A percentile compares a stretch with the other conserved stretches of the same genome.
These are phyloP conservation scores for Hydroisotoma schaefferi DNA, from an alignment of 2,888 invertebrate genomes.

Conservation along the genomic window DNA sequence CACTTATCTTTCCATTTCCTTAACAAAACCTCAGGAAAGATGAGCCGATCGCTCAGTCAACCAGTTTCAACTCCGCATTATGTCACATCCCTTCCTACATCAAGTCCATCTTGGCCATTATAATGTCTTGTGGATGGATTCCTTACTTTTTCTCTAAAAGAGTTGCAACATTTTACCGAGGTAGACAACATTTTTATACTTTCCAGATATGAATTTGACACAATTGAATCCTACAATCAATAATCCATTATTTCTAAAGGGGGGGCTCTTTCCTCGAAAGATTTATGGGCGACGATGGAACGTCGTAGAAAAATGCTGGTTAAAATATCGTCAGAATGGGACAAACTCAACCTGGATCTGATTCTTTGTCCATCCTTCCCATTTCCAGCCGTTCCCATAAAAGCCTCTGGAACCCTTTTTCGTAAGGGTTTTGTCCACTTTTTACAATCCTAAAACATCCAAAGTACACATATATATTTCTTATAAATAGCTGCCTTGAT, in stretches of 20 bases:
- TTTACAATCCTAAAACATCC: not conserved
- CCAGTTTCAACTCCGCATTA: constrained; percentile 17
- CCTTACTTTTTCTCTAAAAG: constrained; percentile 20
- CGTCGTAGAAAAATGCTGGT: constrained; percentile 12
- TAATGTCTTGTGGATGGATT: constrained; percentile 12
- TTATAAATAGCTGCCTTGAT: constrained; percentile 11
- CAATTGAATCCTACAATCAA: not conserved
- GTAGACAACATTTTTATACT: too few species aligned
- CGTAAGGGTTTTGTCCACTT: constrained; percentile 22
- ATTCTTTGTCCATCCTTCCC: constrained; percentile 52
- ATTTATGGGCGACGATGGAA: constrained; percentile 28
- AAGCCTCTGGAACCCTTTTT: constrained; percentile 31
- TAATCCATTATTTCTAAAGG: constrained; percentile 7
- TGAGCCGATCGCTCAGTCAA: constrained; percentile 32
- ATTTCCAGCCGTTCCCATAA: constrained; percentile 43
- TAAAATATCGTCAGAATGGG: constrained; percentile 19
- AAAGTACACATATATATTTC: not conserved
- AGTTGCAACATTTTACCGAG: constrained; percentile 20
- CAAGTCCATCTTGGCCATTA: constrained; percentile 13
- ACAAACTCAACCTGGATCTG: constrained; percentile 49
- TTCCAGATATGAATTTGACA: not conserved
- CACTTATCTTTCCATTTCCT: constrained; percentile 4
- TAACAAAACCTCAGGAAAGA: constrained; percentile 31
- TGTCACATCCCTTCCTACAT: constrained; percentile 16
- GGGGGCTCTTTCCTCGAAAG: constrained; percentile 17